phyloP scores from a whole-genome alignment of 2,888 invertebrate species.

The Endomychus coccineus region DNA sequence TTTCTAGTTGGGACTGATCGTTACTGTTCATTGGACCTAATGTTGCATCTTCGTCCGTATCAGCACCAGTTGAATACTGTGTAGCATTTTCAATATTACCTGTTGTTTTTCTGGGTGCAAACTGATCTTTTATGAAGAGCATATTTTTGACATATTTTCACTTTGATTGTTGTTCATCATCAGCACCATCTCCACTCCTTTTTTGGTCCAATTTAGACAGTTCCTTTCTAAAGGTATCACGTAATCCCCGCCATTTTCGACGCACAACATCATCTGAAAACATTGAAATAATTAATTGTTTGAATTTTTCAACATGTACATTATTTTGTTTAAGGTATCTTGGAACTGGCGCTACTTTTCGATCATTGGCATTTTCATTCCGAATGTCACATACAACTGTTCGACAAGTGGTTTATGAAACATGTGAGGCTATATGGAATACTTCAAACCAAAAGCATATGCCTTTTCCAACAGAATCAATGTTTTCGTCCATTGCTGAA shows the following conservation, averaged over 20 bases:
- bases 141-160: conserved; percentile 3
- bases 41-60: too few relatives aligned
- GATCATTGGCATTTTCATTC: conserved; percentile 2
- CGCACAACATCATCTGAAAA: too few relatives aligned
- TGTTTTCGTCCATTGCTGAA: background rate
- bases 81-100: conserved; percentile 5
- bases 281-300: too few relatives aligned
- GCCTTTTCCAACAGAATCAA: conserved; percentile 1
- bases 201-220: too few relatives aligned
- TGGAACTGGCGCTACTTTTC: conserved; percentile 3
- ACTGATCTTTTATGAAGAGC: too few relatives aligned
- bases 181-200: background rate
- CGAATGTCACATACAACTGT: conserved; percentile 4
- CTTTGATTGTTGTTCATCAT: conserved; percentile 3
- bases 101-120: conserved; percentile 5
- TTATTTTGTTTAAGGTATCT: conserved; percentile 4
- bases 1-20: too few relatives aligned
- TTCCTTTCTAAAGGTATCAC: too few relatives aligned
- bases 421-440: conserved; percentile 4
- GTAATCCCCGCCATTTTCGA: too few relatives aligned
- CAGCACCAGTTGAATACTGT: too few relatives aligned
- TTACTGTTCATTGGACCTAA: too few relatives aligned
- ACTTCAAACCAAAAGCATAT: conserved; percentile 3
- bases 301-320: conserved; percentile 2
- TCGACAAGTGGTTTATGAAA: conserved; percentile 4